A percentile compares a stretch with the other conserved stretches of the same genome.
These are phyloP conservation scores for Oasisia sp. DNA, from an alignment of 2,888 invertebrate genomes.

Conservation along the genomic window DNA sequence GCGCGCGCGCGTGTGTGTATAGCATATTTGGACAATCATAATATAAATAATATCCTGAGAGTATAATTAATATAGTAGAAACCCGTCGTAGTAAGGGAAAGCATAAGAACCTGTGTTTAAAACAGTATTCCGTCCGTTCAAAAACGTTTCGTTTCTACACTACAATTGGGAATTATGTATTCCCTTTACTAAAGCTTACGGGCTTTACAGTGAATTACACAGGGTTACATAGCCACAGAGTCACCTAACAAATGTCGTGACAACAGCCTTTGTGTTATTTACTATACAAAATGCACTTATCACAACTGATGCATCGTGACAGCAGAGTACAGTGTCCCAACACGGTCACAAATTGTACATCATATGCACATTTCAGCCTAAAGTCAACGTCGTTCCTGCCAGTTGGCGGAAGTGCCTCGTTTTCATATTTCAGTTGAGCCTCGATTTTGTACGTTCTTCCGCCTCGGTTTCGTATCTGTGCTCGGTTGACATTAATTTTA, in stretches of 20 bases:
- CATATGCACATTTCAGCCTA: neutral
- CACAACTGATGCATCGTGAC: neutral
- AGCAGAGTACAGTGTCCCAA: neutral
- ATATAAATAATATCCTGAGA: neutral
- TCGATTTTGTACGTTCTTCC: neutral
- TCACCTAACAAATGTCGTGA: neutral
- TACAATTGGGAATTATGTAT: neutral
- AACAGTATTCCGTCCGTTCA: neutral
- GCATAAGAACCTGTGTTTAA: neutral
- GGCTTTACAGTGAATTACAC: neutral
- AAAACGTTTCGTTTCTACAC: neutral
- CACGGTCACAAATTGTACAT: neutral
- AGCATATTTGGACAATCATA: neutral
- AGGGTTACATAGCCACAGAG: neutral
- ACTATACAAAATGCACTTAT: neutral
- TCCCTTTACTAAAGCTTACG: too few species aligned
- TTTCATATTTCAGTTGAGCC: neutral
- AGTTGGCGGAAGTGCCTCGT: neutral
- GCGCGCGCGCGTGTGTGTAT: too few species aligned
- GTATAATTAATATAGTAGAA: too few species aligned
- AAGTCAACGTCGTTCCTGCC: neutral
- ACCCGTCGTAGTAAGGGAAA: neutral
- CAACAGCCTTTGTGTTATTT: neutral
- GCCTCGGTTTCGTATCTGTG: neutral
- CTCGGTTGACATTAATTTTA: neutral